Percentiles rank a stretch among this genome's conserved stretches.
phyloP scores from a whole-genome alignment of 2,888 invertebrate species.

The Resseliella maxima region DNA sequence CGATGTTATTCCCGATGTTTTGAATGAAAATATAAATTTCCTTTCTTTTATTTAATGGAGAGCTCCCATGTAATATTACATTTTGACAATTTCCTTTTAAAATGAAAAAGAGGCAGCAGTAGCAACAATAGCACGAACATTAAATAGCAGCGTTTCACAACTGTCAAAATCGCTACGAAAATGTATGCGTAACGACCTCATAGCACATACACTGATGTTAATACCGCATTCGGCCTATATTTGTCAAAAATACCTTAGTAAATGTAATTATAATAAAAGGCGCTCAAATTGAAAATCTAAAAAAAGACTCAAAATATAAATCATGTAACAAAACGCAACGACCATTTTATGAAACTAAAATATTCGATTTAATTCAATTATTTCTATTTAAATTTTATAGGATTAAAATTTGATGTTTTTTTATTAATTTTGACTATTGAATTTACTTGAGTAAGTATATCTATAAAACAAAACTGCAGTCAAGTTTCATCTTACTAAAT shows the following conservation, averaged over 20 bases:
- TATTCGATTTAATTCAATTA: no score
- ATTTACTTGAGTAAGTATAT: no score
- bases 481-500: no score
- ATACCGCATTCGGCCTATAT: not conserved
- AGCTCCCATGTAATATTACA: constrained; percentile 23
- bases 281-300: not conserved
- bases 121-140: constrained; percentile 22
- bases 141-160: constrained; percentile 14
- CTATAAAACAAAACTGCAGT: no score
- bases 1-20: not conserved
- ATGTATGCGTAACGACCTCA: not conserved
- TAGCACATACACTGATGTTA: not conserved
- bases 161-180: constrained; percentile 32
- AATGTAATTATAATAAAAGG: not conserved
- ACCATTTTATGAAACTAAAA: no score
- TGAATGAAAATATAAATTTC: not conserved
- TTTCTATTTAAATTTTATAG: no score
- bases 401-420: no score
- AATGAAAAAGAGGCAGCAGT: constrained; percentile 30
- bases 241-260: not conserved
- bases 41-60: constrained; percentile 22
- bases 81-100: constrained; percentile 53
- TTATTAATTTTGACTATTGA: no score
- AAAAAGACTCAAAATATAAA: no score
- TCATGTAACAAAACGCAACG: no score